Percentiles rank a stretch among this genome's conserved stretches.
These are phyloP conservation scores for Archivesica marissinica DNA, from an alignment of 1,140 invertebrate species.

Conservation along the genomic window DNA sequence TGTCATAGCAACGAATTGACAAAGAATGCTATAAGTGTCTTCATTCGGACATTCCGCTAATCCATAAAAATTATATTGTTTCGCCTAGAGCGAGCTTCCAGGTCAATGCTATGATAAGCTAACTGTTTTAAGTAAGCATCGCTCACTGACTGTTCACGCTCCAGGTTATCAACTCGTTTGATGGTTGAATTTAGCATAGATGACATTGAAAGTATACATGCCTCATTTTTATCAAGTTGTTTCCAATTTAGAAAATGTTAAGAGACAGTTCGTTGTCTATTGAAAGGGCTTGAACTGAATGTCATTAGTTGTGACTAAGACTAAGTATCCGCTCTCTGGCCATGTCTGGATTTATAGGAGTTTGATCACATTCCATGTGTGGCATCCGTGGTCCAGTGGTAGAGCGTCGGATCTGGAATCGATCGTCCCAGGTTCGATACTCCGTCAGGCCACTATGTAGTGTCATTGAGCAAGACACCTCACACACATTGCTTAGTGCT, in stretches of 20 bases:
- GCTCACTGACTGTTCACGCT: not conserved
- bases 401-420: no score
- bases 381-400: no score
- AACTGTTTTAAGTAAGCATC: not conserved
- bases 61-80: conserved; percentile 16
- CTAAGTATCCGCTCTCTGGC: no score
- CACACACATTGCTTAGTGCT: no score
- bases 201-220: not conserved
- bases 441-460: no score
- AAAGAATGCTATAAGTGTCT: not conserved
- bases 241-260: not conserved
- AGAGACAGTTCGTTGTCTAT: conserved; percentile 9
- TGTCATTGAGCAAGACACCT: no score
- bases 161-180: not conserved
- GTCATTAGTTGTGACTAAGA: no score
- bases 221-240: not conserved
- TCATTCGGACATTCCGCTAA: not conserved
- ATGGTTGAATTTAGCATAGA: not conserved
- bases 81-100: not conserved
- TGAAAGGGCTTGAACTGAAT: not conserved
- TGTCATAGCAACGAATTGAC: not conserved
- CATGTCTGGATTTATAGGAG: no score
- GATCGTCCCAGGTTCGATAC: no score
- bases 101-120: conserved; percentile 17
- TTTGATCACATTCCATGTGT: no score